Base-by-base conservation (phyloP, 2,888 invertebrate genomes). In the Chymomyza amoena region DNA sequence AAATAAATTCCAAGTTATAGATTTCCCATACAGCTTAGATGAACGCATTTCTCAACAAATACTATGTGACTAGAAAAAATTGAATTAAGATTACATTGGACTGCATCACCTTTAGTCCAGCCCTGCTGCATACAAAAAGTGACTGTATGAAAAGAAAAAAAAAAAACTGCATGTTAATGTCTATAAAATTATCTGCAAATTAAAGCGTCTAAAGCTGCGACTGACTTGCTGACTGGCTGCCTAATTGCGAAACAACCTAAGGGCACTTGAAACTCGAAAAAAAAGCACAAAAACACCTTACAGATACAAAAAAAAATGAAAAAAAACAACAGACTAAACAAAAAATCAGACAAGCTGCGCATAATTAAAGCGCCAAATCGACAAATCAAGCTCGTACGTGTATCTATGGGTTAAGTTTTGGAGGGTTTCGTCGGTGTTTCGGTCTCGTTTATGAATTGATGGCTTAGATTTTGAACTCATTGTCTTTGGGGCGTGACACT, bases 101-200 rank as follows among this genome's bases (percentile, higher is more conserved):
- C 32, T 4, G 9, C 32, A 32, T 9, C 6, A 7, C 7, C 32
- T 32, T 1, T 25, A 32, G 9, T 32, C 32, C 32, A 32, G 32
- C 32, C 32, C 32, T 9, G 32, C 13, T 45, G 39, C 13, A 45
- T 3, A 45, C 76, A 76, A 72, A 75, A 80, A 75, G 64, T 66
- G 69, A 75, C 64, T 80, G 77, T 52, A 68, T 61, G 64, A 56
- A 25, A 57, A 36, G 25, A 52, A 68, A 67, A 54, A 73, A 59
- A 86, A 84, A 25, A 25, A 84, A 84, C 70, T 85, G 87, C 81
- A 84, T 70, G 84, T 81, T 84, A 84, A 88, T 88, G 84, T 75
- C 69, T 81, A 81, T 76, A 81, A 85, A 78, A 86, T 86, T 78
- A 88, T 86, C 84, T 73, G 76, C 81, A 84, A 88, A 84, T 85